A percentile compares a stretch with the other conserved stretches of the same genome.
Evolutionary conservation across 2,113 vertebrate genomes (phyloP).

Genomic region (Thinocorus orbignyianus): DNA sequence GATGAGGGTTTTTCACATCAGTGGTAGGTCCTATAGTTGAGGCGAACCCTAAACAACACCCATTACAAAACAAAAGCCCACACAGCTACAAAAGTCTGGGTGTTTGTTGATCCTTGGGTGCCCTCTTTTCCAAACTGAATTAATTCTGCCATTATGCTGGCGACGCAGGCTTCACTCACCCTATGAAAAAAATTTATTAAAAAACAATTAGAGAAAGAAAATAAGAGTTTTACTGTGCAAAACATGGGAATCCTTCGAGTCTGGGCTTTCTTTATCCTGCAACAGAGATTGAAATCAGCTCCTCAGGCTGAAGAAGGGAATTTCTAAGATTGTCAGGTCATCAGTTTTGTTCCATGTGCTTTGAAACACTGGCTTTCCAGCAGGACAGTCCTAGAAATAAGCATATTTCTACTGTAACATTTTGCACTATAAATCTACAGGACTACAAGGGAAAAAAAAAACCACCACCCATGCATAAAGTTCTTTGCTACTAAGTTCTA

Average conservation of each 20-base stretch:
- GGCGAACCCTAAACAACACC: not conserved
- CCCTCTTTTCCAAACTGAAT: conserved; percentile 16
- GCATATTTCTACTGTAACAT: not conserved
- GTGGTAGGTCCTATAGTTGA: not conserved
- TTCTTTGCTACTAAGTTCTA: not conserved
- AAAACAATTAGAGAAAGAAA: not conserved
- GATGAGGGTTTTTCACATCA: not conserved
- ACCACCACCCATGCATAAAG: not conserved
- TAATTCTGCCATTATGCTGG: not conserved
- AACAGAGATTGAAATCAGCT: not conserved
- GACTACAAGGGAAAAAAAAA: not conserved
- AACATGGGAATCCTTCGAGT: not conserved
- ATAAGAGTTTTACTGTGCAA: not conserved
- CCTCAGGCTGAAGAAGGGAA: not conserved
- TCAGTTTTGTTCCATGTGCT: not conserved
- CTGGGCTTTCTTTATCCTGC: not conserved
- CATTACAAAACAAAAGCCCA: not conserved
- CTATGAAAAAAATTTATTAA: not conserved
- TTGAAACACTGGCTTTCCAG: not conserved
- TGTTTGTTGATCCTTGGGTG: not conserved
- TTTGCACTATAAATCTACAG: not conserved
- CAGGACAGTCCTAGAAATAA: not conserved
- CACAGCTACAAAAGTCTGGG: not conserved
- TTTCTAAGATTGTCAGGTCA: not conserved
- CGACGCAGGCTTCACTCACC: not conserved